Base-by-base conservation (phyloP, 1,140 invertebrate species). In the Asobara japonica region DNA sequence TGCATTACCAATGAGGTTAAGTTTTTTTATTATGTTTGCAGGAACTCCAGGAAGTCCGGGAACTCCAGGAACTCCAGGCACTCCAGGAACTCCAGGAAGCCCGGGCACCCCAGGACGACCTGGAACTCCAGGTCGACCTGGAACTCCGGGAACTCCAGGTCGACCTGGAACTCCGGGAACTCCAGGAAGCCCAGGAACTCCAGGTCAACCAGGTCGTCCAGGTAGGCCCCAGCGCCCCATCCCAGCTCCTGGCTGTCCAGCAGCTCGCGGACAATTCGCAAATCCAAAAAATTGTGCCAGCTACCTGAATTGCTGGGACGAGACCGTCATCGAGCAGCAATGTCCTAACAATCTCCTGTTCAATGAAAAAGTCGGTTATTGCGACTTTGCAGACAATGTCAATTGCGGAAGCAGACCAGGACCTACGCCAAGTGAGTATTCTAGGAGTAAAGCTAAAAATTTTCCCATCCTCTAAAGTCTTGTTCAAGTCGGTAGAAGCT, bases 301-400 rank as follows among this genome's bases (percentile, higher is more conserved):
- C 76, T 93, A 91, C 78, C 73, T 93, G 0, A 93, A 93, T 78
- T 93, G 92, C 73, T 93, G 92, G 92, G 91, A 93, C 75, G 92
- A 91, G 0, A 87, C 88, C 41, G 90, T 89, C 0, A 84, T 91
- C 5, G 92, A 93, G 74, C 90, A 93, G 78, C 86, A 89, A 10
- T 93, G 92, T 76, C 91, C 91, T 0, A 79, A 81, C 11, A 90
- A 90, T 8, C 77, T 93, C 0, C 78, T 91, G 0, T 93, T 93
- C 79, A 91, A 89, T 13, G 87, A 85, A 16, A 78, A 87, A n/a
- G 89, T 84, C 1, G 82, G 84, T 36, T 90, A 90, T 68, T 93
- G 92, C 73, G 92, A 93, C 73, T 93, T 90, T 74, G 80, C 88
- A 1, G 82, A 88, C 72, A 91, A 91, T 71, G 92, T 93, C 0